Evolutionary conservation across 2,888 invertebrate genomes (phyloP), one percentile per base, ranked within the genome.

Genomic region (Morpho achilles): DNA sequence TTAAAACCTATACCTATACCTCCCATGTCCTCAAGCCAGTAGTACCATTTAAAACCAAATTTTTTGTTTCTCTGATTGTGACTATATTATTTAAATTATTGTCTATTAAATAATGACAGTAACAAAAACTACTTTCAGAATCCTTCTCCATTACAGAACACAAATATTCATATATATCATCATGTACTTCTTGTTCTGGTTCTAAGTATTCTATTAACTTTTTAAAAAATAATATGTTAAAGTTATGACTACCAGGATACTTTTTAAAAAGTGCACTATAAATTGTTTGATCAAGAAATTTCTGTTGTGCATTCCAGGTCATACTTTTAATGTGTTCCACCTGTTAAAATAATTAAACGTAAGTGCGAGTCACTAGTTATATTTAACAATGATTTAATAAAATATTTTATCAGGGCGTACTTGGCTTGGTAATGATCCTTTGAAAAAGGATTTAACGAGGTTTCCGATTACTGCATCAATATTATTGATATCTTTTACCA

Each of bases 21-120:
- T 95, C 94, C 96, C 96, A 96, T 69, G 93, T 94, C 67, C 93
- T 93, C 67, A 96, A 85, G 39, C 96, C 96, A 10, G 96, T 96
- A 22, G 96, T 96, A 40, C 96, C 96, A 77, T 94, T 92, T 0
- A 94, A 92, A 66, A 96, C 94, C 73, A 96, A 92, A 73, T 92
- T 94, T 58, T 90, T 92, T 59, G 93, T 95, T 80, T 96, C 96
- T 67, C 92, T 92, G 53, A 96, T 79, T 9, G 92, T 93, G 42
- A 96, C 79, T 43, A 84, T 75, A 63, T 75, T 77, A 66, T 59
- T 67, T 46, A 75, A 61, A 56, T 82, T 73, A 59, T 85, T 72
- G 42, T 79, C 73, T 56, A 93, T 70, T 46, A 90, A 56, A 76
- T 94, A 95, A 78, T 96, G 95, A 56, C 93, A 92, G 76, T 92